Base-by-base conservation (phyloP, 1,140 invertebrate genomes). In the Brachionus rubens region DNA sequence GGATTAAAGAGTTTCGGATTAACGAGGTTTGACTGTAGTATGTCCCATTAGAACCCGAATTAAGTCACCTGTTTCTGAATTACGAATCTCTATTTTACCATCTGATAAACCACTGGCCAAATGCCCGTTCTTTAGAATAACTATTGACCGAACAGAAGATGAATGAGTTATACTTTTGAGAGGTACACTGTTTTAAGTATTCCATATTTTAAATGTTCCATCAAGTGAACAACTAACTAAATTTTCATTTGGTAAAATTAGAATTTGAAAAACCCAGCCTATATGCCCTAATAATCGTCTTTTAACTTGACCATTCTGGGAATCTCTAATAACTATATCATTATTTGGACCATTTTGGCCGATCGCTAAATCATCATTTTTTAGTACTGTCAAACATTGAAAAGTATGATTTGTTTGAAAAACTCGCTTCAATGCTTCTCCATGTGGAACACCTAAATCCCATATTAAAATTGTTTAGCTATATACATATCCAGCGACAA, bases 351-450 rank as follows among this genome's bases (percentile, higher is more conserved):
- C 1, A 12, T 54, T 54, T n/a, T 54, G 50, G 14, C 24, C 19
- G 24, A 54, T 54, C 7, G 50, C 50, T 19, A 54, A 54, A 14
- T 54, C 50, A 26, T 54, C 50, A 54, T 54, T 54, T 54, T 28
- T 54, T 54, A 28, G 7, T 28, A n/a, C n/a, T n/a, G n/a, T n/a
- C n/a, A n/a, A n/a, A n/a, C n/a, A n/a, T n/a, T n/a, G n/a, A n/a
- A n/a, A 26, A 54, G 50, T 28, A 26, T 28, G 24, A 26, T 26
- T 54, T 5, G 50, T 54, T 26, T 54, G 24, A 9, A 54, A 12
- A 12, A 54, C 5, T 30, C 50, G 26, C n/a, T 54, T 54, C 50
- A 54, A 26, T 30, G 24, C 19, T 30, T 54, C 50, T 14, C n/a
- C 21, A 1, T 54, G 10, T 54, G 50, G 2, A 3, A 2, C 50